Conservation (phyloP, 2,113 vertebrate genomes). For the Rhegmatorhina hoffmannsi region DNA sequence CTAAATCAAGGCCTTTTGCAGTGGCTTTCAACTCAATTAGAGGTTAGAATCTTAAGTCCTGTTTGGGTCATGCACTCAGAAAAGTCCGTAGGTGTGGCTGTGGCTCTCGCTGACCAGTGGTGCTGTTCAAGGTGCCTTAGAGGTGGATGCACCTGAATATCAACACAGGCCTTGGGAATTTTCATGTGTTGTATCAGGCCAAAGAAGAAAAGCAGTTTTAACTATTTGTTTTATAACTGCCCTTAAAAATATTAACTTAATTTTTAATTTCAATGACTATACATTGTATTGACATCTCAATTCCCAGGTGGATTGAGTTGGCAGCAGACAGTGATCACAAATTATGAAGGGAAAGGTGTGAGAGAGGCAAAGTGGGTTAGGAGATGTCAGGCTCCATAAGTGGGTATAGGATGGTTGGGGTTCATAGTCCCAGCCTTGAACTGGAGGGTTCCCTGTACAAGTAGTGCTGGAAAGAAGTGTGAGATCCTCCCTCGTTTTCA, state of each 20-base stretch:
- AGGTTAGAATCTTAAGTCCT: not conserved
- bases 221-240: not conserved
- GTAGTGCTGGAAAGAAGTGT: fast-evolving
- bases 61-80: not conserved
- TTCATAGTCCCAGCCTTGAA: not conserved
- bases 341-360: not conserved
- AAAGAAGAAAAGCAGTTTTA: not conserved
- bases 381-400: not conserved
- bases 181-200: not conserved
- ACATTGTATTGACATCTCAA: not conserved
- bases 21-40: not conserved
- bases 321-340: not conserved
- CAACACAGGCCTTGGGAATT: not conserved
- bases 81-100: not conserved
- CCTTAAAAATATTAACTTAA: not conserved
- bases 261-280: not conserved
- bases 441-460: not conserved
- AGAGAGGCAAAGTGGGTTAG: not conserved
- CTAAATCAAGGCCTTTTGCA: not conserved
- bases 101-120: not conserved
- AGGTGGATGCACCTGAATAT: not conserved
- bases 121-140: not conserved
- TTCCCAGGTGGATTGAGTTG: not conserved
- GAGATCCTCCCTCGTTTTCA: not conserved
- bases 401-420: not conserved